A percentile compares a stretch with the other conserved stretches of the same genome.
phyloP scores from a whole-genome alignment of 2,113 vertebrate species.

The Bambusicola thoracicus region DNA sequence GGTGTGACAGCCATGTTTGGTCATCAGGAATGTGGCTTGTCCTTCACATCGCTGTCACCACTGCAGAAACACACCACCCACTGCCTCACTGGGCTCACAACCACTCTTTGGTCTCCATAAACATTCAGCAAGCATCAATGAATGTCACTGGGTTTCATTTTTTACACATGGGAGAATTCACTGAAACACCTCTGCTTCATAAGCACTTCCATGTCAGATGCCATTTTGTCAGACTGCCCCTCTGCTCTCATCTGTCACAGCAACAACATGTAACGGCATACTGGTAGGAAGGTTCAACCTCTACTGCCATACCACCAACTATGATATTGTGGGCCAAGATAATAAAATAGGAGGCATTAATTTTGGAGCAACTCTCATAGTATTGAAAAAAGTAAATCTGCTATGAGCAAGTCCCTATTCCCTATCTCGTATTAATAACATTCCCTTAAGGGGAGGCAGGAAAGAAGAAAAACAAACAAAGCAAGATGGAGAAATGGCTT shows the following conservation, averaged over 20 bases:
- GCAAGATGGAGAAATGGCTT: conserved; percentile 73
- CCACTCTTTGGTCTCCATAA: background rate
- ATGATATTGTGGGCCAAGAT: background rate
- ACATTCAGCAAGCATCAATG: background rate
- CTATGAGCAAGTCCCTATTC: conserved; percentile 60
- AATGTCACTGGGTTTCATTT: background rate
- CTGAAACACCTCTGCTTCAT: background rate
- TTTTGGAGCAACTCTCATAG: background rate
- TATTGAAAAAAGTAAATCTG: conserved; percentile 61
- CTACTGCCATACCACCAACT: background rate
- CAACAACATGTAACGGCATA: background rate
- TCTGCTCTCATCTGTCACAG: background rate
- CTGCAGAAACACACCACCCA: background rate
- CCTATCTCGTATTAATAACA: conserved; percentile 59
- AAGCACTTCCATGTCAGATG: background rate
- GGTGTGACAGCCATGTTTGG: background rate
- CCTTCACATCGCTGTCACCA: background rate
- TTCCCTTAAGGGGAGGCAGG: conserved; percentile 49
- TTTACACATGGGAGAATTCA: background rate
- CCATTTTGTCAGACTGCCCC: background rate
- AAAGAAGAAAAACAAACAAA: conserved; percentile 60
- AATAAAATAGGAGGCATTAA: background rate
- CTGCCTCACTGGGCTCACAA: background rate
- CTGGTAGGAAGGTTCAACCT: background rate
- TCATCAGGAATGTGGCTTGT: background rate